phyloP scores from a whole-genome alignment of 30 jellyfish, hydroid and myxozoan species.

The Aurelia sp. region DNA sequence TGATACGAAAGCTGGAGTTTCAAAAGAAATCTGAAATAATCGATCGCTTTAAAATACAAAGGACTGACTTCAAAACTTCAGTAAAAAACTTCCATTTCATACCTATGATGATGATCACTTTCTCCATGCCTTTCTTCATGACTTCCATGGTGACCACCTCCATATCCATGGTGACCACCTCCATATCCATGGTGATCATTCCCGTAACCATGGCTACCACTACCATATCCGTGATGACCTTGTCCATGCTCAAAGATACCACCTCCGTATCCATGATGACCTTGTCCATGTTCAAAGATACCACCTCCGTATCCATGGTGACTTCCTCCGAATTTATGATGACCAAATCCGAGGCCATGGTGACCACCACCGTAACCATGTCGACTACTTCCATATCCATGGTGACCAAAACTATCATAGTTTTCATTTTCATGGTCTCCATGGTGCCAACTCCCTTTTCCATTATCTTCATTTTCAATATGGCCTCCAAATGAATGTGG shows the following conservation, averaged over 20 bases:
- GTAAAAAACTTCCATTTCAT: neutral
- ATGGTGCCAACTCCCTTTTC: conserved; percentile 24
- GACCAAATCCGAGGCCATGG: neutral
- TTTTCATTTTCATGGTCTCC: conserved; percentile 30
- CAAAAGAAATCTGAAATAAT: too few species aligned
- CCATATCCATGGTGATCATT: conserved; percentile 22
- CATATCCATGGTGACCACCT: conserved; percentile 6
- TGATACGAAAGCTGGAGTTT: too few species aligned
- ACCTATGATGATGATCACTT: neutral
- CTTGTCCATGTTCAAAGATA: neutral
- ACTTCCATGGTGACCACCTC: conserved; percentile 25
- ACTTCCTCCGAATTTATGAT: neutral
- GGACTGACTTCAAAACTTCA: too few species aligned
- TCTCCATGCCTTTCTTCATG: conserved; percentile 11
- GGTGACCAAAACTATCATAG: conserved; percentile 7
- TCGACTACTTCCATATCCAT: conserved; percentile 14
- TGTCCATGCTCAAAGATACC: conserved; percentile 1
- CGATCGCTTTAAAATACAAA: too few species aligned
- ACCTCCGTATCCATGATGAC: conserved; percentile 8
- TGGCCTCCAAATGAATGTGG: conserved; percentile 11
- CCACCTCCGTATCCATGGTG: conserved; percentile 9
- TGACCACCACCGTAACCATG: conserved; percentile 14
- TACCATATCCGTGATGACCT: neutral
- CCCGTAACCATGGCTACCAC: neutral
- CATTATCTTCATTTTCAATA: conserved; percentile 12